phyloP scores from a whole-genome alignment of 2,888 invertebrate genomes.

The Cactoblastis cactorum region DNA sequence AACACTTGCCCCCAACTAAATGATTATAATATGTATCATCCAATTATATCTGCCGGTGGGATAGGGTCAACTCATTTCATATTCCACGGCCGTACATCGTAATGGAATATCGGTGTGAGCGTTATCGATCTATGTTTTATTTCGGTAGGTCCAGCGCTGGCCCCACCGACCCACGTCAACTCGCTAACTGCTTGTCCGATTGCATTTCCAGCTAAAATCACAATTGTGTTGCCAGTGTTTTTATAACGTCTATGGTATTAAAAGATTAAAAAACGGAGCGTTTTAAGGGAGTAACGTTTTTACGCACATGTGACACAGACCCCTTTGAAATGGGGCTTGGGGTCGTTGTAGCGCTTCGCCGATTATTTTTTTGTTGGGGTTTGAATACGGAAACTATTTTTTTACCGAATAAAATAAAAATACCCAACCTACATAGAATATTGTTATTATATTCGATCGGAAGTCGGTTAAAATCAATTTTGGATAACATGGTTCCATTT shows the following conservation, averaged over 20 bases:
- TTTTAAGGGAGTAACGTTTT: neutral
- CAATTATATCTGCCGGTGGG: conserved; percentile 29
- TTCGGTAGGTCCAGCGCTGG: conserved; percentile 63
- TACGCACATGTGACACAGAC: neutral
- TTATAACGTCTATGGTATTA: conserved; percentile 26
- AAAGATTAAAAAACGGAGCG: conserved; percentile 1
- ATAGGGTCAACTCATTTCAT: conserved; percentile 67
- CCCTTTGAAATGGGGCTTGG: neutral
- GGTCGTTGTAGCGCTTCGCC: neutral
- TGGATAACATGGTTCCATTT: no score
- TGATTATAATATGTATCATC: conserved; percentile 15
- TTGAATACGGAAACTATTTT: no score
- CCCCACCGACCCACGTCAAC: conserved; percentile 60
- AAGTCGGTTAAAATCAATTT: no score
- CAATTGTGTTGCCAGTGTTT: conserved; percentile 27
- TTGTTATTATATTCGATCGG: no score
- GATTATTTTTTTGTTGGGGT: neutral
- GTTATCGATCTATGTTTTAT: conserved; percentile 71
- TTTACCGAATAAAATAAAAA: no score
- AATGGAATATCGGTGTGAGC: conserved; percentile 74
- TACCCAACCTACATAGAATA: no score
- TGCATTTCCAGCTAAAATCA: conserved; percentile 29
- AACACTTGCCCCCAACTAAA: conserved; percentile 4
- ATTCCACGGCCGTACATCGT: conserved; percentile 58
- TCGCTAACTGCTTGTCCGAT: conserved; percentile 35